A percentile compares a stretch with the other conserved stretches of the same genome.
These are phyloP conservation scores for Pachyuromys duprasi DNA, from an alignment of 2,797 vertebrate genomes.

Conservation along the genomic window DNA sequence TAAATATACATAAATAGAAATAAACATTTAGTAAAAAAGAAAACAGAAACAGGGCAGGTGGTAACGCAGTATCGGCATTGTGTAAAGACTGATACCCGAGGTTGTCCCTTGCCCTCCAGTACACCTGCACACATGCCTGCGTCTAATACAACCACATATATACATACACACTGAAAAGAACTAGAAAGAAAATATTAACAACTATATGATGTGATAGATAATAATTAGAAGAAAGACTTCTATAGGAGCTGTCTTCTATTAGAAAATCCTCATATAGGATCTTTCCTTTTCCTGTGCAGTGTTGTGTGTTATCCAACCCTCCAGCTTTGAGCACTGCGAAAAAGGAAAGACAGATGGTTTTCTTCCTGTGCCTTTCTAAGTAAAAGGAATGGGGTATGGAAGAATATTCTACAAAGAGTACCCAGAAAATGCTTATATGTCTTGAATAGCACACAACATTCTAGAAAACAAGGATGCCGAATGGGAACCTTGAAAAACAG, in stretches of 20 bases:
- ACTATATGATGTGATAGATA: background rate
- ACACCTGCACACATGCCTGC: background rate
- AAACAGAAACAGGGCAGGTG: background rate
- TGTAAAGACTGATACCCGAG: background rate
- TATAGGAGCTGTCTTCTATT: background rate
- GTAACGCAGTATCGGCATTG: background rate
- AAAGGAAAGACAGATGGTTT: background rate
- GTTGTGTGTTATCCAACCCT: background rate
- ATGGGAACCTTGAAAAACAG: background rate
- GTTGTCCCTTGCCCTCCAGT: too few species aligned
- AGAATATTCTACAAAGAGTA: background rate
- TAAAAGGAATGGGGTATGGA: background rate
- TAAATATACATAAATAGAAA: background rate
- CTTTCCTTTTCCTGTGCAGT: background rate
- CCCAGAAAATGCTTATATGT: background rate
- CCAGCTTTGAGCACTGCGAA: background rate
- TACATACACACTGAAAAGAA: background rate
- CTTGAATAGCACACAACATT: background rate
- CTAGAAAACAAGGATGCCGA: background rate
- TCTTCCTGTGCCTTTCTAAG: background rate
- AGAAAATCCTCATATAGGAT: background rate
- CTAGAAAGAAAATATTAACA: background rate
- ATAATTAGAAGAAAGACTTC: background rate
- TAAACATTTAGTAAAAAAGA: background rate
- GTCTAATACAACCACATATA: background rate